phyloP scores from a whole-genome alignment of 2,888 invertebrate species.

The Lithophane semibrunnea region DNA sequence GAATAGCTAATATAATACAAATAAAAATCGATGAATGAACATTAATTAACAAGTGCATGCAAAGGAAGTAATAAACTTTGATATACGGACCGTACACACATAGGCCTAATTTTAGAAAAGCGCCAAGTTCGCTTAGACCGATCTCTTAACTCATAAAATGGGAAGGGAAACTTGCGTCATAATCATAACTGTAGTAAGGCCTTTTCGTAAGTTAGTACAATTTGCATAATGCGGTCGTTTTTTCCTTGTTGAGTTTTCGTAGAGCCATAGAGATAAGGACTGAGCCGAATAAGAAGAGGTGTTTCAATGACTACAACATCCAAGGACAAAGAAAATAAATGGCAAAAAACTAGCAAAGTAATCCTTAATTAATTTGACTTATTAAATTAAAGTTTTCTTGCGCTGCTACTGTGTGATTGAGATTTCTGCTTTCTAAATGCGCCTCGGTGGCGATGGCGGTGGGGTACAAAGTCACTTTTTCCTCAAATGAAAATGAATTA shows the following conservation, averaged over 20 bases:
- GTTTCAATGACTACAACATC: slow-evolving; percentile 7
- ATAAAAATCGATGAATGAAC: slow-evolving; percentile 65
- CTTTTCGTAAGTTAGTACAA: slow-evolving; percentile 55
- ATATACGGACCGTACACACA: slow-evolving; percentile 65
- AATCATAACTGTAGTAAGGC: slow-evolving; percentile 60
- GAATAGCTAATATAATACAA: slow-evolving; percentile 47
- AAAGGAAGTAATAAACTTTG: slow-evolving; percentile 74
- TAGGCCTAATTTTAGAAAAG: slow-evolving; percentile 72
- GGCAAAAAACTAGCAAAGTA: not conserved
- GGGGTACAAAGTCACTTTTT: slow-evolving; percentile 6
- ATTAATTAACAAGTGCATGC: slow-evolving; percentile 71
- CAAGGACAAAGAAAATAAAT: not conserved
- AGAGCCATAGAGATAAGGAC: slow-evolving; percentile 38
- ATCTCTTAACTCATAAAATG: slow-evolving; percentile 64
- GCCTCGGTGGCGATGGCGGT: no score
- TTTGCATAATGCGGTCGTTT: slow-evolving; percentile 61
- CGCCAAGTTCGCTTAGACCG: slow-evolving; percentile 55
- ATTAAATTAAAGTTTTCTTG: not conserved
- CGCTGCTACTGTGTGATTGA: not conserved
- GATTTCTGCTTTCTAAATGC: not conserved
- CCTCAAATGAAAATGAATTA: slow-evolving; percentile 32
- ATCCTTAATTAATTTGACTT: not conserved
- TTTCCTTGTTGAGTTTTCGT: slow-evolving; percentile 50
- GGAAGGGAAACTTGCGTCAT: slow-evolving; percentile 57
- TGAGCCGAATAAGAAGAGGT: slow-evolving; percentile 40